Percentiles rank a stretch among this genome's conserved stretches.
phyloP scores from a whole-genome alignment of 2,113 vertebrate species.

The Eolophus roseicapilla region DNA sequence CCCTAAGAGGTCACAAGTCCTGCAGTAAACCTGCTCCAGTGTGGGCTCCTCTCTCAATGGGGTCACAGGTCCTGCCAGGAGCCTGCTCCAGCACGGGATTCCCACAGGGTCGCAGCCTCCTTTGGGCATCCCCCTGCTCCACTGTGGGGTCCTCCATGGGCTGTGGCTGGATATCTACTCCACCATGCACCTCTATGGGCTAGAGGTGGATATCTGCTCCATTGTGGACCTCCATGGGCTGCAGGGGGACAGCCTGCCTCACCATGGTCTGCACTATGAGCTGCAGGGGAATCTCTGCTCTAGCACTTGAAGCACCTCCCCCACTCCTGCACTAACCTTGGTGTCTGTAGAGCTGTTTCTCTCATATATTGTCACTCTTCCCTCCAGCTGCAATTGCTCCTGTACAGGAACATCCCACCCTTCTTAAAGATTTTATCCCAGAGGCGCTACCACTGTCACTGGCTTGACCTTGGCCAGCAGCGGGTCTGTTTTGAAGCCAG shows the following conservation, averaged over 20 bases:
- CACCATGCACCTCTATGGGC: too few species aligned
- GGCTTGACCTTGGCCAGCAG: neutral
- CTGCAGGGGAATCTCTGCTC: neutral
- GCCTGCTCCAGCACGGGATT: neutral
- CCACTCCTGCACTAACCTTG: neutral
- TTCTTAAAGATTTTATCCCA: neutral
- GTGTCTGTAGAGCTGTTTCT: neutral
- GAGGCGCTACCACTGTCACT: neutral
- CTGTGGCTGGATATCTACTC: too few species aligned
- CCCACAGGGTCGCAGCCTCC: neutral
- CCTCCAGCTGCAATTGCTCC: neutral
- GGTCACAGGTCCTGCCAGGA: neutral
- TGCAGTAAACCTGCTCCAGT: neutral
- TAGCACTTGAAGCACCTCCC: neutral
- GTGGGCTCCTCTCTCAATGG: neutral
- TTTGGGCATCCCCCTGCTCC: neutral
- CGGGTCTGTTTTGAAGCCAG: neutral
- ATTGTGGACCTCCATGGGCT: too few species aligned
- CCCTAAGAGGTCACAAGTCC: neutral
- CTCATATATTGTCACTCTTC: neutral
- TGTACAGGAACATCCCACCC: neutral
- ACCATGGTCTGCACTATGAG: neutral
- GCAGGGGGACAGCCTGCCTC: neutral
- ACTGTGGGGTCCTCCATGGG: neutral
- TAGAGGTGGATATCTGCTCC: too few species aligned